Conservation (phyloP, 1,140 invertebrate genomes). For the Cecropterus lyciades region DNA sequence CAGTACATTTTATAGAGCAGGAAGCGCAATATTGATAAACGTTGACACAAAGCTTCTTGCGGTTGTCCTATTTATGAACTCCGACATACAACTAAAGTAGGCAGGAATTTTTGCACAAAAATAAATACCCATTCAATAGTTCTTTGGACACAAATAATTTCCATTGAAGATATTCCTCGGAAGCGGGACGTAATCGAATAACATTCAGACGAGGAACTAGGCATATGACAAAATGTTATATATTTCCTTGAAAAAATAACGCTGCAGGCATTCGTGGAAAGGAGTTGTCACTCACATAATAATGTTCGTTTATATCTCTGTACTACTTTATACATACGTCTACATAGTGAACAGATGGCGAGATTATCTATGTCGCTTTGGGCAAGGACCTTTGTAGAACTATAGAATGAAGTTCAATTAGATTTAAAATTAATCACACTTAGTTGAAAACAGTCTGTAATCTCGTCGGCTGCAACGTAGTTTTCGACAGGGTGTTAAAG, state of each 20-base stretch:
- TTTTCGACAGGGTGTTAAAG: too few species aligned
- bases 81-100: not conserved
- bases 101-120: conserved; percentile 25
- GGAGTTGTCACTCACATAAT: conserved; percentile 2
- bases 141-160: conserved; percentile 50
- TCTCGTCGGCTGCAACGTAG: too few species aligned
- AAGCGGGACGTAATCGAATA: conserved; percentile 48
- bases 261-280: conserved; percentile 1
- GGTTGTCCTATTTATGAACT: conserved; percentile 21
- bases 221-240: conserved; percentile 49
- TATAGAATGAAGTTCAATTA: too few species aligned
- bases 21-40: conserved; percentile 33
- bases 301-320: not conserved
- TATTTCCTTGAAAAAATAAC: conserved; percentile 39
- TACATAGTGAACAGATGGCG: too few species aligned
- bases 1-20: conserved; percentile 10
- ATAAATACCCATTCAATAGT: conserved; percentile 41
- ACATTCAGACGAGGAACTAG: conserved; percentile 50
- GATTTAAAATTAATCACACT: too few species aligned
- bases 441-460: too few species aligned
- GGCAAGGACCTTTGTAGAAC: too few species aligned
- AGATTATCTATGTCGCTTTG: too few species aligned
- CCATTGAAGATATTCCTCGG: conserved; percentile 43
- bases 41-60: conserved; percentile 16
- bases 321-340: too few species aligned